phyloP scores from a whole-genome alignment of 2,113 vertebrate species.

The Melanerpes formicivorus region DNA sequence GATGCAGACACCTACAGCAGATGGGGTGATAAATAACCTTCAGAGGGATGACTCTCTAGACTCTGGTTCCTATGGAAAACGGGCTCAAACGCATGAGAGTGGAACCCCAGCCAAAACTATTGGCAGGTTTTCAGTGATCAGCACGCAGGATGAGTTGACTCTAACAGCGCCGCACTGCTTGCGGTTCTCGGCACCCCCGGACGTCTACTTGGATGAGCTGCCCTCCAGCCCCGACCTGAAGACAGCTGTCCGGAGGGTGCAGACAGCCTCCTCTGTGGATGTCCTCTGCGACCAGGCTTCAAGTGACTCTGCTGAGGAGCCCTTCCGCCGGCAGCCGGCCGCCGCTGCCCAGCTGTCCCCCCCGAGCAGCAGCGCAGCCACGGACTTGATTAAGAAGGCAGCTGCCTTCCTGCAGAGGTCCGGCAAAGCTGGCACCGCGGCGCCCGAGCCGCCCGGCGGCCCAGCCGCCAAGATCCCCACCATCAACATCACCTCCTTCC shows the following conservation, averaged over 20 bases:
- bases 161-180: conserved; percentile 80
- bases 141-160: conserved; percentile 88
- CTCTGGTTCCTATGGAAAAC: conserved; percentile 16
- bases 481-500: conserved; percentile 82
- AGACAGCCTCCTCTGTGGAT: conserved; percentile 83
- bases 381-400: conserved; percentile 89
- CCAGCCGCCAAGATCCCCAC: conserved; percentile 82
- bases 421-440: conserved; percentile 82
- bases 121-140: conserved; percentile 93
- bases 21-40: conserved; percentile 11
- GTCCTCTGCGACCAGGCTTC: conserved; percentile 80
- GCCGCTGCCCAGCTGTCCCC: conserved; percentile 73
- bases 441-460: conserved; percentile 81
- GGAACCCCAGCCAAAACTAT: conserved; percentile 85
- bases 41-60: conserved; percentile 2
- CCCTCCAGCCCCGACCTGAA: conserved; percentile 81
- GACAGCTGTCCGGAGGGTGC: conserved; percentile 77
- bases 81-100: conserved; percentile 37
- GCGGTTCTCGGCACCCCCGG: conserved; percentile 92
- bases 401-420: conserved; percentile 90
- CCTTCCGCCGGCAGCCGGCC: conserved; percentile 70
- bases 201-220: conserved; percentile 89
- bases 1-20: neutral
- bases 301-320: conserved; percentile 92
- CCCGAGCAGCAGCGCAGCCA: conserved; percentile 77